Percentiles rank a stretch among this genome's conserved stretches.
Evolutionary conservation across 1,140 invertebrate species (phyloP).

Genomic region (Potamilus streckersoni): DNA sequence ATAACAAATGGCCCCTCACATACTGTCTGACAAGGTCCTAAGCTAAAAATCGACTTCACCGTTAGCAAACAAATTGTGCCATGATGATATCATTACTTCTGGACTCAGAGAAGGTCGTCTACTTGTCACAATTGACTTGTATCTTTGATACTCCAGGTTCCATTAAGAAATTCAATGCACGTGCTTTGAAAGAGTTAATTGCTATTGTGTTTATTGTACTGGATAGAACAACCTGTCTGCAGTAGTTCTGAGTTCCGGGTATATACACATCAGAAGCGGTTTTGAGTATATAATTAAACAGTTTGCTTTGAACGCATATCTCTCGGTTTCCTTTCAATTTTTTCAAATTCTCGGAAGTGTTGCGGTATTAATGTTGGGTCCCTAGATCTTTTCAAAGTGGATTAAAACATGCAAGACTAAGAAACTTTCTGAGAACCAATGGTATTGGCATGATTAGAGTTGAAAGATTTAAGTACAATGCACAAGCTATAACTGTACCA

Average conservation of each 20-base stretch:
- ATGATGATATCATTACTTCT: conserved; percentile 85
- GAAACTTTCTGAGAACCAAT: conserved; percentile 36
- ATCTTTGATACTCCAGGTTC: conserved; percentile 88
- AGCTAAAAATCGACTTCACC: conserved; percentile 96
- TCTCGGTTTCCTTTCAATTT: conserved; percentile 91
- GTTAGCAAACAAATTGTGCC: conserved; percentile 86
- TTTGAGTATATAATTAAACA: conserved; percentile 97
- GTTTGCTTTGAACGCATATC: conserved; percentile 85
- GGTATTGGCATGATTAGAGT: conserved; percentile 25
- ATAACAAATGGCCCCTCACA: conserved; percentile 90
- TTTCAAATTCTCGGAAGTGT: conserved; percentile 86
- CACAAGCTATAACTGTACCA: neutral
- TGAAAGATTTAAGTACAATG: conserved; percentile 3
- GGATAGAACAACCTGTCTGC: conserved; percentile 87
- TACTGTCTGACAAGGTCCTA: conserved; percentile 95
- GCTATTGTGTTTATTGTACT: conserved; percentile 84
- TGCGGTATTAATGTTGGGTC: conserved; percentile 67
- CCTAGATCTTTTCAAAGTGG: conserved; percentile 88
- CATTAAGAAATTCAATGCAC: conserved; percentile 94
- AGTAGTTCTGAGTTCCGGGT: conserved; percentile 77
- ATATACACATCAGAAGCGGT: conserved; percentile 94
- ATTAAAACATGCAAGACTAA: conserved; percentile 85
- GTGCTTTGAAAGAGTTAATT: conserved; percentile 93
- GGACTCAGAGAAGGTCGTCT: conserved; percentile 93
- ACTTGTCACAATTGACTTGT: conserved; percentile 92